Evolutionary conservation across 1,140 invertebrate genomes (phyloP), one percentile per base, ranked within the genome.

Genomic region (Saccostrea echinata): DNA sequence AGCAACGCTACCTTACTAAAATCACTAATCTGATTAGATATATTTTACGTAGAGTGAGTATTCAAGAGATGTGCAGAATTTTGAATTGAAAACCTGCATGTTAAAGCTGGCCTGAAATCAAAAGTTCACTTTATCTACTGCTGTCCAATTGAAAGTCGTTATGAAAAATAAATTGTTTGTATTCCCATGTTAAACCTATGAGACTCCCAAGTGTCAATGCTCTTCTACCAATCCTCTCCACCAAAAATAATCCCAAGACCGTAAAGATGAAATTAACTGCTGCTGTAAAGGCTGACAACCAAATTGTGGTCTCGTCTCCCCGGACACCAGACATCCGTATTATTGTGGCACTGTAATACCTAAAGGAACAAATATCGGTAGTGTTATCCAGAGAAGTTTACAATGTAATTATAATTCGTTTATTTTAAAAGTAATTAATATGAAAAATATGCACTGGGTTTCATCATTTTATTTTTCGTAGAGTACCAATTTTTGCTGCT

Each of bases 281-380:
- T 27, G 96, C 94, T 33, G 95, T 96, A 12, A 95, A 94, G 4
- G 96, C 95, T 0, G 96, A 95, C 81, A 97, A 92, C 96, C 96
- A 97, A 90, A 97, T 96, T n/a, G 96, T 96, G 9, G 94, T 92
- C 35, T 95, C 94, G 43, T 95, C 93, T 87, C 95, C 95, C 43
- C 94, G 92, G 4, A 96, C 94, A 43, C 96, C 96, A 0, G 96
- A 95, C 95, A 96, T 96, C 82, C 96, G 94, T 86, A 97, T 97
- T 84, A 97, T 97, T 43, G 95, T 96, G 11, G 96, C 96, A 87
- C 96, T 96, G 93, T 96, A 96, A 92, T 96, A 96, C 96, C 96
- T 96, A 89, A 76, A 84, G 84, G 43, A 92, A 16, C 30, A 80
- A 84, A 35, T 4, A 43, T 43, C 43, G 43, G 43, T 43, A 43